phyloP scores from a whole-genome alignment of 1,140 invertebrate species.

The Monomorium pharaonis region DNA sequence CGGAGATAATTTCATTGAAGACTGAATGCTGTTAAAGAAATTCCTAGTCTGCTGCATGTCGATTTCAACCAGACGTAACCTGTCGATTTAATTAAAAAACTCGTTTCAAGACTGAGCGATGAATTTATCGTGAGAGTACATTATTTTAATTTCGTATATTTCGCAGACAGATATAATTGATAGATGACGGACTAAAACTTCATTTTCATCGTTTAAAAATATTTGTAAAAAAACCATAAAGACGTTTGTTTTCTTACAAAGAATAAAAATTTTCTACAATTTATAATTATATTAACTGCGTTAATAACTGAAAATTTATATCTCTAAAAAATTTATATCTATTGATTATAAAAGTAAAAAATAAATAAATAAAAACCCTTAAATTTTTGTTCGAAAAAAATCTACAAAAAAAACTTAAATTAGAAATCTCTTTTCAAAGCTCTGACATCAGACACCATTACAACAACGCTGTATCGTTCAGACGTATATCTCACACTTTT shows the following conservation, averaged over 20 bases:
- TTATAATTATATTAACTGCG: not conserved
- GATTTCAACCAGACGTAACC: conserved; percentile 15
- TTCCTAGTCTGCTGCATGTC: not conserved
- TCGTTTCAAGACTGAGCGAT: not conserved
- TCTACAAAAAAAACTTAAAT: not conserved
- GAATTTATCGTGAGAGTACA: conserved; percentile 16
- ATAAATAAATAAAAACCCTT: not conserved
- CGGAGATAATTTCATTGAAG: not conserved
- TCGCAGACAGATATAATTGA: not conserved
- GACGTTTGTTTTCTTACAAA: not conserved
- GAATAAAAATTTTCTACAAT: not conserved
- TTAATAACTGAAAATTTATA: not conserved
- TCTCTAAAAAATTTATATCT: not conserved
- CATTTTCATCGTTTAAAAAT: not conserved
- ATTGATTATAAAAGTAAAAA: not conserved
- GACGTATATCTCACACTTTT: not conserved
- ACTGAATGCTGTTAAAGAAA: not conserved
- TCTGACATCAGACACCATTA: conserved; percentile 1
- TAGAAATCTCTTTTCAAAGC: not conserved
- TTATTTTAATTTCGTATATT: conserved; percentile 13
- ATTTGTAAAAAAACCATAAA: not conserved
- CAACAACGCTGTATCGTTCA: not conserved
- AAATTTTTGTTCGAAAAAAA: not conserved
- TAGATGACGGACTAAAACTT: not conserved
- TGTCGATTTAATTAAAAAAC: conserved; percentile 50